Percentiles rank a stretch among this genome's conserved stretches.
These are phyloP conservation scores for Brachionus asplanchnoidis DNA, from an alignment of 1,140 invertebrate genomes.

Conservation along the genomic window DNA sequence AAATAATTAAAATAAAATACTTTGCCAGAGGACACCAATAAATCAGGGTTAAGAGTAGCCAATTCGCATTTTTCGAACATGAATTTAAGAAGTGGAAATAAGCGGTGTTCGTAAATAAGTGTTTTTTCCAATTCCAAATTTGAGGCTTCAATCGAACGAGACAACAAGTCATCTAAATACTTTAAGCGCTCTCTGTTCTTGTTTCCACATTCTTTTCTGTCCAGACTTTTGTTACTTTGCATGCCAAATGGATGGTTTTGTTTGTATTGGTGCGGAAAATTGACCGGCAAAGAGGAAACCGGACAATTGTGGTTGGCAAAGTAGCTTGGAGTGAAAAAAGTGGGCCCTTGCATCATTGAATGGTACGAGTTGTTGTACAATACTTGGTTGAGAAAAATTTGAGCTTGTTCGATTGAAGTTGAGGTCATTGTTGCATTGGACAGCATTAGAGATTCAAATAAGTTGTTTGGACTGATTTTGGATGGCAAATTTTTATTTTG, in stretches of 20 bases:
- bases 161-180: neutral
- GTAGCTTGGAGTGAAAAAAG: neutral
- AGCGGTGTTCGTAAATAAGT: slow-evolving; percentile 47
- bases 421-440: neutral
- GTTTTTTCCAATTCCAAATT: slow-evolving; percentile 30
- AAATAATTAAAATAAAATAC: neutral
- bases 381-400: neutral
- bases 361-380: neutral
- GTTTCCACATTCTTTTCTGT: neutral
- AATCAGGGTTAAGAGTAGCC: slow-evolving; percentile 50
- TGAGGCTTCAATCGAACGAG: neutral
- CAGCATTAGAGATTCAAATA: slow-evolving; percentile 6
- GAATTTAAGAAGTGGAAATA: slow-evolving; percentile 55
- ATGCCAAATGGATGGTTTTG: neutral
- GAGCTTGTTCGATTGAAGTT: neutral
- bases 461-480: neutral
- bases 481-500: neutral
- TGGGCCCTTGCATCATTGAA: neutral
- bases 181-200: neutral
- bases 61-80: slow-evolving; percentile 57
- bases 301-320: neutral
- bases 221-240: neutral
- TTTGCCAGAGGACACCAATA: slow-evolving; percentile 49
- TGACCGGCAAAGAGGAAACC: neutral
- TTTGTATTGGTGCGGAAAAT: neutral